These are phyloP conservation scores for Danio aesculapii DNA, from an alignment of 2,797 vertebrate genomes.

Conservation along the genomic window DNA sequence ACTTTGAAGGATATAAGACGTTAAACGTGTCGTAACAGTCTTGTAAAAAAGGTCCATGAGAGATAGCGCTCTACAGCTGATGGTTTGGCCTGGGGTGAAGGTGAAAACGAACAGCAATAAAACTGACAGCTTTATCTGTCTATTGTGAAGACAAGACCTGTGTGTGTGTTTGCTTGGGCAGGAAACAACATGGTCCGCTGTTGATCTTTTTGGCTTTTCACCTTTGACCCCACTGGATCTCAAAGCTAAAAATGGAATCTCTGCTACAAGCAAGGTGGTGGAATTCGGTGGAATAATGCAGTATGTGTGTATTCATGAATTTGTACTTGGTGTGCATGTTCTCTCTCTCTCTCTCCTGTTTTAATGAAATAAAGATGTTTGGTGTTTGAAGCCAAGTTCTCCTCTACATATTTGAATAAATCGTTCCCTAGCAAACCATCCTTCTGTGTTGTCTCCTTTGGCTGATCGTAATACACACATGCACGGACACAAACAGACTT, in stretches of 20 bases:
- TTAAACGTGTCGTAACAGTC: no score
- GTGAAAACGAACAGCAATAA: slow-evolving; percentile 27
- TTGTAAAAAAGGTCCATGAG: no score
- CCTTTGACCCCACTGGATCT: slow-evolving; percentile 54
- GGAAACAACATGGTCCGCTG: slow-evolving; percentile 39
- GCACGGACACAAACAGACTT: no score
- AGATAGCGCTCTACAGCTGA: neutral
- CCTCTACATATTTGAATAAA: slow-evolving; percentile 50
- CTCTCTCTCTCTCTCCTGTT: slow-evolving; percentile 5
- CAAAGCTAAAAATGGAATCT: slow-evolving; percentile 11
- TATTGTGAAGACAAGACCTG: neutral
- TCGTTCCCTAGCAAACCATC: slow-evolving; percentile 42
- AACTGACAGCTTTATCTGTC: slow-evolving; percentile 32
- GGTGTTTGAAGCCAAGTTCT: slow-evolving; percentile 36
- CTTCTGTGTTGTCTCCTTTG: slow-evolving; percentile 45
- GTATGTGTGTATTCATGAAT: neutral
- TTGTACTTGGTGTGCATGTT: neutral
- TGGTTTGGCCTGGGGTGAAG: slow-evolving; percentile 16
- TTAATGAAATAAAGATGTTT: slow-evolving; percentile 53
- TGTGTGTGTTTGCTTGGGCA: slow-evolving; percentile 9
- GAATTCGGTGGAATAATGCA: neutral
- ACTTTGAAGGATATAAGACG: no score
- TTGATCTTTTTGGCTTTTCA: slow-evolving; percentile 52
- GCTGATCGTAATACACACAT: slow-evolving; percentile 17
- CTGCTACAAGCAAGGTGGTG: neutral